Percentiles rank a stretch among this genome's conserved stretches.
phyloP scores from a whole-genome alignment of 1,140 invertebrate species.

The Andrena cerasifolii region DNA sequence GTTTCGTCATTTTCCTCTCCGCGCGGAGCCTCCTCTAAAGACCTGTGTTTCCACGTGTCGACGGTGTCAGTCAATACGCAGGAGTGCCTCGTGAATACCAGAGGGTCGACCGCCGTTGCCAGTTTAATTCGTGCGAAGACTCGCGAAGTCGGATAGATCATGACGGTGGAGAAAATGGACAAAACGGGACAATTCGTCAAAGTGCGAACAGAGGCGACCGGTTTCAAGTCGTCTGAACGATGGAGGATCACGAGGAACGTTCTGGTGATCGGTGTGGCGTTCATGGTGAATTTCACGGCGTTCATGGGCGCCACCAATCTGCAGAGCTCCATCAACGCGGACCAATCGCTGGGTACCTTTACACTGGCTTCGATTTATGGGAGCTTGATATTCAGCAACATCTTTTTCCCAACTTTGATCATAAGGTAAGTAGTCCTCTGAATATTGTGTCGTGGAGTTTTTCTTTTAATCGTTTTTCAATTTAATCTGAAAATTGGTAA shows the following conservation, averaged over 20 bases:
- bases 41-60: neutral
- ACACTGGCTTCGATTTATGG: conserved; percentile 90
- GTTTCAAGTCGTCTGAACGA: conserved; percentile 82
- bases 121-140: neutral
- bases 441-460: neutral
- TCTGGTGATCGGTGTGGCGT: conserved; percentile 88
- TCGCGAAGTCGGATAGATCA: neutral
- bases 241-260: conserved; percentile 89
- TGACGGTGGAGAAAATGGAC: conserved; percentile 34
- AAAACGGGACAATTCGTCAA: conserved; percentile 63
- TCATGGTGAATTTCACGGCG: conserved; percentile 92
- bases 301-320: conserved; percentile 92
- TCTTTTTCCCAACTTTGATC: conserved; percentile 89
- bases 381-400: conserved; percentile 91
- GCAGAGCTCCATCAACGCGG: conserved; percentile 89
- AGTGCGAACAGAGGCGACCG: conserved; percentile 49
- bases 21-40: neutral
- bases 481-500: too few relatives aligned
- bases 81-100: neutral
- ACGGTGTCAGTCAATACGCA: neutral
- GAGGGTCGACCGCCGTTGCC: neutral
- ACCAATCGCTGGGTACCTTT: conserved; percentile 87
- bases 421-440: conserved; percentile 83
- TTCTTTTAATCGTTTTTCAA: neutral
- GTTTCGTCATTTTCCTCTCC: neutral